phyloP scores from a whole-genome alignment of 2,113 vertebrate genomes.

The Hypomesus transpacificus region DNA sequence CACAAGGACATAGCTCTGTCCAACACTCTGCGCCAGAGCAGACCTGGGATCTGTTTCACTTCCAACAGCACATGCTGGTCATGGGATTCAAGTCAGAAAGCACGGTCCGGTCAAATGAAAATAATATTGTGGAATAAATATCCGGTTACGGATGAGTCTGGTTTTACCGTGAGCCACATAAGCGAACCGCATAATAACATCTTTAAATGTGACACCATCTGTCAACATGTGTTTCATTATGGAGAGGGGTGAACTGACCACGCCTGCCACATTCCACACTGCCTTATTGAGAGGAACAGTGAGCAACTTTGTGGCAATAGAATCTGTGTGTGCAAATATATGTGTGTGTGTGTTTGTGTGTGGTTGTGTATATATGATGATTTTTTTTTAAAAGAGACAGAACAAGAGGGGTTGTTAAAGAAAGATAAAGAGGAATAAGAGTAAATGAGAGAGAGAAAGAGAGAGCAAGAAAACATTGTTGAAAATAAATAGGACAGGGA shows the following conservation, averaged over 20 bases:
- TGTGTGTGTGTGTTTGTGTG: too few relatives aligned
- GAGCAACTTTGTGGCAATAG: conserved; percentile 3
- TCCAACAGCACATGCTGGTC: too few relatives aligned
- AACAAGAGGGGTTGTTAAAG: not conserved
- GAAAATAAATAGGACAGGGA: too few relatives aligned
- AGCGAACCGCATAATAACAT: conserved; percentile 20
- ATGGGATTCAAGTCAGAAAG: too few relatives aligned
- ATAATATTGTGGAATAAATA: conserved; percentile 15
- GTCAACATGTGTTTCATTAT: conserved; percentile 15
- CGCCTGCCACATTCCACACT: conserved; percentile 34
- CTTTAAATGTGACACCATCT: conserved; percentile 32
- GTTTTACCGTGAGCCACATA: conserved; percentile 18
- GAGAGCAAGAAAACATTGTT: not conserved
- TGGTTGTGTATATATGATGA: too few relatives aligned
- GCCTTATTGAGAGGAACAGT: conserved; percentile 20
- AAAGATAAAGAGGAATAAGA: not conserved
- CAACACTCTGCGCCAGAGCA: not conserved
- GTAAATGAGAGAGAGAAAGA: not conserved
- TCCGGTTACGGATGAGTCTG: conserved; percentile 30
- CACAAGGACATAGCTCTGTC: conserved; percentile 2
- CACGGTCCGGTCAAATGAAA: not conserved
- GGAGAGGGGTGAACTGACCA: conserved; percentile 14
- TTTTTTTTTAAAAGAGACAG: not conserved
- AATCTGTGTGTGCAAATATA: too few relatives aligned
- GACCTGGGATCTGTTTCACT: too few relatives aligned